Evolutionary conservation across 2,797 vertebrate species (phyloP).

Genomic region (Chelon auratus): DNA sequence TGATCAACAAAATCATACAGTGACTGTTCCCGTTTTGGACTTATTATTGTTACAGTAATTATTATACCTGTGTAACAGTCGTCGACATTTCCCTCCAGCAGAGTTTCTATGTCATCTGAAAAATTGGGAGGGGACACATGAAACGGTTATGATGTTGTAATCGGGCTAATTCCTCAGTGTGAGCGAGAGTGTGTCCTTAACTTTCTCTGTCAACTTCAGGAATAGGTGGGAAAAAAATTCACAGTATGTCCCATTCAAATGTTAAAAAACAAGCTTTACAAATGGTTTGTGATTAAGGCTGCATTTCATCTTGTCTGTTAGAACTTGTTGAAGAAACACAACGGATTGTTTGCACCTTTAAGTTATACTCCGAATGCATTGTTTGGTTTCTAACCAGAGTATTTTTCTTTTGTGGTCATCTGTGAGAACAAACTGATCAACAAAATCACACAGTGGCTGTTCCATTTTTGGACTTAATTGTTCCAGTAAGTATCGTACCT

Average conservation of each 20-base stretch:
- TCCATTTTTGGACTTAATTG: neutral
- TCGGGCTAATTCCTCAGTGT: neutral
- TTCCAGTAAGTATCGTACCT: constrained; percentile 47
- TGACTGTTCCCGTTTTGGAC: neutral
- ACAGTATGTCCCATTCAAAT: no score
- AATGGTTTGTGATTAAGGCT: no score
- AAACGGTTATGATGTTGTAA: neutral
- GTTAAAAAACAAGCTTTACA: no score
- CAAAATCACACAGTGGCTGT: no score
- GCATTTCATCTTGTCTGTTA: no score
- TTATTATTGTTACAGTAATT: neutral
- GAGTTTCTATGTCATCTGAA: constrained; percentile 54
- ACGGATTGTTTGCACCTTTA: neutral
- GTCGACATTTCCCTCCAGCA: constrained; percentile 53
- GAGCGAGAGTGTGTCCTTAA: constrained; percentile 39
- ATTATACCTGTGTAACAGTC: constrained; percentile 58
- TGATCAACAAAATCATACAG: no score
- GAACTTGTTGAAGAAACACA: no score
- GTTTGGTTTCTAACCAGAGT: neutral
- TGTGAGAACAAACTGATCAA: neutral
- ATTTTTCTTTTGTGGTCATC: neutral
- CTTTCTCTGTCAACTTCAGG: constrained; percentile 44
- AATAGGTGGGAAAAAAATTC: no score
- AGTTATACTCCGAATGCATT: neutral
- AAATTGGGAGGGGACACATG: constrained; percentile 5